Evolutionary conservation across 2,888 invertebrate genomes (phyloP).

Genomic region (Carabus problematicus): DNA sequence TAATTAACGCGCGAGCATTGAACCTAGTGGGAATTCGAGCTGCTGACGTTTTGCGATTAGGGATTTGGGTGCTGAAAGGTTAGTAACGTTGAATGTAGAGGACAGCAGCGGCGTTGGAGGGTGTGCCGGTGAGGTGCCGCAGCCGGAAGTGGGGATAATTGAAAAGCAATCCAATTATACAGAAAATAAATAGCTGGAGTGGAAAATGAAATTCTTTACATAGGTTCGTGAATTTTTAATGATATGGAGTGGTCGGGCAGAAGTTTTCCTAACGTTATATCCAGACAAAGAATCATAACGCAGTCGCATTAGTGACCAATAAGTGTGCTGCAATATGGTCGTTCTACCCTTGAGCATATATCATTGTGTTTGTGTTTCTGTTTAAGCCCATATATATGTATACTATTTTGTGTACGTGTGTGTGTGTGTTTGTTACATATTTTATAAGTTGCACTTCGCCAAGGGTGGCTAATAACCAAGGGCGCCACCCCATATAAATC

Average conservation of each 20-base stretch:
- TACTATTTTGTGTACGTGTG: neutral
- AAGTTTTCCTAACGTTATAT: neutral
- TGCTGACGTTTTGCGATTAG: too few relatives aligned
- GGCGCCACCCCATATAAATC: constrained; percentile 44
- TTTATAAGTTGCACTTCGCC: constrained; percentile 45
- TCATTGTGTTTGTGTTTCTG: neutral
- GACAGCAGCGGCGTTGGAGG: constrained; percentile 22
- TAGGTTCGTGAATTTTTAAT: constrained; percentile 45
- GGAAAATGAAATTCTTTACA: constrained; percentile 46
- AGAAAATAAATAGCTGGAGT: constrained; percentile 48
- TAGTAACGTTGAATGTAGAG: neutral
- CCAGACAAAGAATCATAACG: constrained; percentile 7
- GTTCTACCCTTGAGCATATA: neutral
- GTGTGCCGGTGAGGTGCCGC: neutral
- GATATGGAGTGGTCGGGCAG: constrained; percentile 18
- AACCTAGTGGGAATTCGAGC: too few relatives aligned
- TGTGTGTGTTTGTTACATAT: constrained; percentile 48
- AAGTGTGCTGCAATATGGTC: neutral
- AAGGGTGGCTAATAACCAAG: constrained; percentile 49
- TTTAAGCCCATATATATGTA: neutral
- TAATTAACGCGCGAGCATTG: too few relatives aligned
- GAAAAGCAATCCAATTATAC: constrained; percentile 48
- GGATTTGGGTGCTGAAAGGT: too few relatives aligned
- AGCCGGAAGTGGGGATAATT: constrained; percentile 43
- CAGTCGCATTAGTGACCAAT: too few relatives aligned